These are phyloP conservation scores for Porites lutea DNA, from an alignment of 64 coral and sea anemone genomes.

Conservation along the genomic window DNA sequence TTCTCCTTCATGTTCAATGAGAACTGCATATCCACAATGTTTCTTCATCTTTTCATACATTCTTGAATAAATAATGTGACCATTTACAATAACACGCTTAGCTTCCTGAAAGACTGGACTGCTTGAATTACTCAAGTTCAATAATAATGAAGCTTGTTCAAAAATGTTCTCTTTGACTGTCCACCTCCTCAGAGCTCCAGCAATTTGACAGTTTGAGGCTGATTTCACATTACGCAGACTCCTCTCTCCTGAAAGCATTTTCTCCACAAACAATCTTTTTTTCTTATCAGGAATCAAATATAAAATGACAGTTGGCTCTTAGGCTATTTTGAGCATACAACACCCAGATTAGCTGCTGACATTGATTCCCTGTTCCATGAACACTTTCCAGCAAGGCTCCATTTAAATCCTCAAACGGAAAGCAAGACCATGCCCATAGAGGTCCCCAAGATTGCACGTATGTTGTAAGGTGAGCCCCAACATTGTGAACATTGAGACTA, in stretches of 20 bases:
- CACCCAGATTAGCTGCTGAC: slow-evolving; percentile 34
- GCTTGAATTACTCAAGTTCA: neutral
- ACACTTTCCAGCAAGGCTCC: slow-evolving; percentile 32
- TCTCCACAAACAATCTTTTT: slow-evolving; percentile 5
- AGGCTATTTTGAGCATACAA: slow-evolving; percentile 36
- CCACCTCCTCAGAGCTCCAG: slow-evolving; percentile 23
- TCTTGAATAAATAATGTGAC: slow-evolving; percentile 41
- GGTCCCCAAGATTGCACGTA: slow-evolving; percentile 33
- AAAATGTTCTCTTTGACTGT: neutral
- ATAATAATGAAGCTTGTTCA: slow-evolving; percentile 13
- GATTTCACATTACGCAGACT: slow-evolving; percentile 16
- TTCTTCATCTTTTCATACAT: slow-evolving; percentile 50
- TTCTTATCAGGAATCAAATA: slow-evolving; percentile 6
- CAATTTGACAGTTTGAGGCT: slow-evolving; percentile 41
- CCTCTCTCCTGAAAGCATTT: slow-evolving; percentile 35
- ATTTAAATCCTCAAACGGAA: slow-evolving; percentile 54
- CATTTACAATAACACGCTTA: slow-evolving; percentile 46
- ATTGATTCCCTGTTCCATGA: slow-evolving; percentile 25
- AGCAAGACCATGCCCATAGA: slow-evolving; percentile 56
- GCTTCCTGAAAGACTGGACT: slow-evolving; percentile 32
- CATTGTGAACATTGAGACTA: slow-evolving; percentile 46
- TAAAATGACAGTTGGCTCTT: slow-evolving; percentile 9
- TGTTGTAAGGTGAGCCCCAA: slow-evolving; percentile 20
- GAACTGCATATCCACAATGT: slow-evolving; percentile 37
- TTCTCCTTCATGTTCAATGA: neutral